Conservation (phyloP, 1,140 invertebrate species). For the Solenopsis fugax region DNA sequence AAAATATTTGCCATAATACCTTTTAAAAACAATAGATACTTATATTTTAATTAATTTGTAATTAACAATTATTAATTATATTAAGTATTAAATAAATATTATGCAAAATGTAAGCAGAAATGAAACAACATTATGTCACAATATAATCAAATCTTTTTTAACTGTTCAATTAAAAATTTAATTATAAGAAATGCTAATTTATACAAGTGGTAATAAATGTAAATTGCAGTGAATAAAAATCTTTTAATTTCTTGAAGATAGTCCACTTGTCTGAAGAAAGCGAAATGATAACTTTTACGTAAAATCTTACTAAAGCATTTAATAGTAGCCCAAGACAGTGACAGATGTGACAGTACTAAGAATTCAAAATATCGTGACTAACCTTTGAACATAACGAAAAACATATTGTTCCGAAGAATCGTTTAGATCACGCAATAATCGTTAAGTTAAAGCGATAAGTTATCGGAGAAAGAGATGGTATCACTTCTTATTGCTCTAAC, state of each 20-base stretch:
- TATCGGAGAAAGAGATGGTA: conserved; percentile 23
- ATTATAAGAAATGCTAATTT: neutral
- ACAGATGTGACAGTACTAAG: neutral
- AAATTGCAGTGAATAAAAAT: conserved; percentile 5
- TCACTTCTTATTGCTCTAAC: conserved; percentile 15
- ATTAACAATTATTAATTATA: neutral
- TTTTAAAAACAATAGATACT: neutral
- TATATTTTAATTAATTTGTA: neutral
- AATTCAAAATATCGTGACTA: conserved; percentile 9
- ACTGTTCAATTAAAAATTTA: neutral
- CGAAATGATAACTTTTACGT: neutral
- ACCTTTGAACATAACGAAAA: neutral
- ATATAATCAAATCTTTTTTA: neutral
- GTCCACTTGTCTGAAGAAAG: neutral
- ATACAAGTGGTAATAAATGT: neutral
- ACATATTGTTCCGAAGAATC: neutral
- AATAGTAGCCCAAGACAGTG: neutral
- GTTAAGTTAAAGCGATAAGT: conserved; percentile 50
- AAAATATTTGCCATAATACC: neutral
- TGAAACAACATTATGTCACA: neutral
- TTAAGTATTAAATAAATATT: neutral
- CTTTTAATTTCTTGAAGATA: neutral
- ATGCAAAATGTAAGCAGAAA: neutral
- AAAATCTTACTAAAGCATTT: conserved; percentile 27
- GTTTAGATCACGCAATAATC: conserved; percentile 16